Base-by-base conservation (phyloP, 2,113 vertebrate species). In the Hystrix cristata region DNA sequence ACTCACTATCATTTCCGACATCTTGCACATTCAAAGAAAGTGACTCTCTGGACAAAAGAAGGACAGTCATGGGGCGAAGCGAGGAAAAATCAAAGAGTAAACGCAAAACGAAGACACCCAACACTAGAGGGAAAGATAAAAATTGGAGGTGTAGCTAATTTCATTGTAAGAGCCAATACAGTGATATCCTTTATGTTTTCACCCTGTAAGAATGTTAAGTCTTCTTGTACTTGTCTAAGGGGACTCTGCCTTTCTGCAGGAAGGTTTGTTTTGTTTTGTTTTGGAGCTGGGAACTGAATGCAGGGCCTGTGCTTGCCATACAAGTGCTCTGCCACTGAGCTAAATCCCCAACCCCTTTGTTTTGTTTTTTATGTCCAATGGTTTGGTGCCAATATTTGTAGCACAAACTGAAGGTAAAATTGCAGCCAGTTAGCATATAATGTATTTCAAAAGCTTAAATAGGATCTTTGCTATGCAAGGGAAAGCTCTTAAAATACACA, bases 381-480 rank as follows among this genome's bases (percentile, higher is more conserved):
- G 97, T 96, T 96, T 60, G 71, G 48, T 94, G 90, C 85, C 95
- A 94, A 94, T 78, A 93, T 96, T 92, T 96, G 62, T 90, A 97
- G 95, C 92, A 94, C 59, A 95, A 90, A 88, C 43, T 67, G 55
- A 97, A 97, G 90, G 82, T 98, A 96, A 97, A 97, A 95, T 97
- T 89, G 81, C 67, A 95, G 46, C 72, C 87, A 76, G 90, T 96
- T 97, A 90, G 95, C 88, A 90, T 96, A 48, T 91, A 92, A 95
- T 96, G 96, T 97, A 95, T 97, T 94, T 91, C 86, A 95, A 96
- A 93, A 96, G 78, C 97, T 92, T 86, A 74, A 97, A 95, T 90
- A 83, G 62, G 60, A 83, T 95, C 21, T 96, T 95, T 92, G 94
- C 82, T 23, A 43, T 95, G 72, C 55, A 97, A 97, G 51, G 92